Evolutionary conservation across 2,888 invertebrate species (phyloP), one percentile per base, ranked within the genome.

Genomic region (Bugulina stolonifera): DNA sequence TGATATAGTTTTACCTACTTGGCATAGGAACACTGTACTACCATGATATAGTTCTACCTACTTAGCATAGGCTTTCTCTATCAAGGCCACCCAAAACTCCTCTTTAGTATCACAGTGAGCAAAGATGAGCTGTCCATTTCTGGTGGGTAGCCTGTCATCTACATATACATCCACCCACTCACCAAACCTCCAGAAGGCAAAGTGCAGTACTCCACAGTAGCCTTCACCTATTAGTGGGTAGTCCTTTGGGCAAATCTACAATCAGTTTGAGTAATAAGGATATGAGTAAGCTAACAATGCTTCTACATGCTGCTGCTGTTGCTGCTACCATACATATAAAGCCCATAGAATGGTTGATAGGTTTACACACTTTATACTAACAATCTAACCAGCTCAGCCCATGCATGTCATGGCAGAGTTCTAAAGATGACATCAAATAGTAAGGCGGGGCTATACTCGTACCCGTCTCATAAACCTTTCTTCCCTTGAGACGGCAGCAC

Each of bases 11-110:
- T 52, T 52, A 22, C 22, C 52, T 52, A 22, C 10, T 10, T 52
- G 52, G 22, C 52, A 10, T 52, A 52, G 52, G 14, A 52, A 52
- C 52, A 14, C 52, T 14, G 10, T 10, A 10, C 52, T 52, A 14
- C 14, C 52, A 22, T 52, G 52, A 52, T 52, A 10, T 52, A 14
- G 52, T 52, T 52, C n/a, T 14, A 72, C 82, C 77, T 78, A 85
- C 84, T 85, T 85, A 27, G 85, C 85, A 77, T 85, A 85, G 0
- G 85, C 85, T 75, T 85, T 85, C 75, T 86, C 86, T 55, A 86
- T 77, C 0, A 85, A 78, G 0, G 85, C 80, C 29, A 85, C 83
- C 86, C 86, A 86, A 76, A 86, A 85, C 78, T 86, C 85, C 64
- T 78, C 78, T 0, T 80, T 76, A 64, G 84, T 83, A 22, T 80